Conservation (phyloP, 2,113 vertebrate genomes). For the Pangasianodon gigas region DNA sequence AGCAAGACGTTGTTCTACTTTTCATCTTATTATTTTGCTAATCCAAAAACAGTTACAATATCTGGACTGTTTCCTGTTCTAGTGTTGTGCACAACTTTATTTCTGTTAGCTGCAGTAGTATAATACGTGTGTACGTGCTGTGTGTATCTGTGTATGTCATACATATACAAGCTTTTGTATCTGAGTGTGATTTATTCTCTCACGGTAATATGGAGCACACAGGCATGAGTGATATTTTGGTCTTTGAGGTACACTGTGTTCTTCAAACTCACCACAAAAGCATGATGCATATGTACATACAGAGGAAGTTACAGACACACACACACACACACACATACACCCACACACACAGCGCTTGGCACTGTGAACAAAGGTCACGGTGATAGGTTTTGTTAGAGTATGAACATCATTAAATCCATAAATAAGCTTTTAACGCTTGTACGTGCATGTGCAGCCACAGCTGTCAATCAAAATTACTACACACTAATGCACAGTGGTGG, state of each 20-base stretch:
- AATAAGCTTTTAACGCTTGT: not conserved
- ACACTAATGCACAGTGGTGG: not conserved
- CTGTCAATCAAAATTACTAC: not conserved
- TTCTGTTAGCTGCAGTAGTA: not conserved
- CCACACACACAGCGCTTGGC: not conserved
- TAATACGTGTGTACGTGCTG: not conserved
- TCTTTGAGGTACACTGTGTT: not conserved
- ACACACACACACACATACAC: not conserved
- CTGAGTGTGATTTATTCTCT: not conserved
- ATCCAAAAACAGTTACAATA: no score
- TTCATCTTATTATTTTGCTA: no score
- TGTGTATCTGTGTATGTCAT: conserved; percentile 5
- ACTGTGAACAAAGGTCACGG: conserved; percentile 4
- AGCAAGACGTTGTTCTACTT: no score
- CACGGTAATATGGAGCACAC: not conserved
- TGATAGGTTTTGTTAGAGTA: not conserved
- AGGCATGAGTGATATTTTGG: not conserved
- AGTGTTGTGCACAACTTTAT: not conserved
- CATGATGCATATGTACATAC: not conserved
- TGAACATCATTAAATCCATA: not conserved
- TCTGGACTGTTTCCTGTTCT: not conserved
- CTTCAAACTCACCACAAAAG: not conserved
- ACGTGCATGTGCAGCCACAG: not conserved
- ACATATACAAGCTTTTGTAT: not conserved
- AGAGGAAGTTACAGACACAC: conserved; percentile 33